phyloP scores from a whole-genome alignment of 2,888 invertebrate genomes.

The Yponomeuta evonymella region DNA sequence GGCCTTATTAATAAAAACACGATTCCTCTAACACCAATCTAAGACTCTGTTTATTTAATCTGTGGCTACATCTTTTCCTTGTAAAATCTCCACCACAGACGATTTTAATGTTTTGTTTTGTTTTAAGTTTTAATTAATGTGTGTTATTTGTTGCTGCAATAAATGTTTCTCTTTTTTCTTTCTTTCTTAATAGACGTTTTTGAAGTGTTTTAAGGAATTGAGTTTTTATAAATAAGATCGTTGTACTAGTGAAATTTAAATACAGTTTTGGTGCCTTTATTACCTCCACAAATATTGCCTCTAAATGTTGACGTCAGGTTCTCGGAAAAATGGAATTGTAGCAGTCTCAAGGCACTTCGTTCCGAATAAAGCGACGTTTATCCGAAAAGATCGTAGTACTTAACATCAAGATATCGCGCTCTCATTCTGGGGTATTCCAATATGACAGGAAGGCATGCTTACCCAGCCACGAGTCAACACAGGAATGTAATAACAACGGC shows the following conservation, averaged over 20 bases:
- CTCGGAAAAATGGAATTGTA: not conserved
- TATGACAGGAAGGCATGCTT: not conserved
- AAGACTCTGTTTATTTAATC: too few relatives aligned
- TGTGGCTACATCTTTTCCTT: too few relatives aligned
- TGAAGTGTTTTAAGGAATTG: too few relatives aligned
- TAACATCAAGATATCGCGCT: not conserved
- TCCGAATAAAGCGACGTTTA: not conserved
- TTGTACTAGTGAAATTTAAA: not conserved
- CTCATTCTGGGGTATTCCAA: not conserved
- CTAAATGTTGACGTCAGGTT: not conserved
- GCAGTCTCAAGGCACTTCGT: not conserved
- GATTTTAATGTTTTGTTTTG: too few relatives aligned
- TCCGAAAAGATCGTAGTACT: not conserved
- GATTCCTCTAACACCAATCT: too few relatives aligned
- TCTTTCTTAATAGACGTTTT: too few relatives aligned
- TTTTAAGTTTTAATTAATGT: too few relatives aligned
- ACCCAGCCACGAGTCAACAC: conserved; percentile 32
- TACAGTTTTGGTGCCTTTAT: not conserved
- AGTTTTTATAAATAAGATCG: too few relatives aligned
- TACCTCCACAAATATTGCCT: not conserved
- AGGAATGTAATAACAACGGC: conserved; percentile 57
- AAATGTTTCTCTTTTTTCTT: too few relatives aligned
- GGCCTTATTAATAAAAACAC: too few relatives aligned
- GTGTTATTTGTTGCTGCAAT: too few relatives aligned
- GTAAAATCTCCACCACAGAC: too few relatives aligned